Evolutionary conservation across 2,797 vertebrate species (phyloP).

Genomic region (Microctenopoma stevenorrisi): DNA sequence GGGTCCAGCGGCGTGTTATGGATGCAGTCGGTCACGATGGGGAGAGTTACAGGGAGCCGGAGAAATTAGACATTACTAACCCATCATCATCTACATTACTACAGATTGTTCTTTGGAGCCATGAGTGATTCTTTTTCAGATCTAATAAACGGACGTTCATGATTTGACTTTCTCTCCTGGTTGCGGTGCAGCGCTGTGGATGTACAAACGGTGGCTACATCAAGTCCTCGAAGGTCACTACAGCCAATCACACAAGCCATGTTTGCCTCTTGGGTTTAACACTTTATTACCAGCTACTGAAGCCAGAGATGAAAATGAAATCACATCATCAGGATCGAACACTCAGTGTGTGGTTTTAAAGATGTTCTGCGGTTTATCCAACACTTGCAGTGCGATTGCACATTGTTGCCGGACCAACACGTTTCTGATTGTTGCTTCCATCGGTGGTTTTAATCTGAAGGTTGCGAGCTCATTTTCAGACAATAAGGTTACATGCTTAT

Average conservation of each 20-base stretch:
- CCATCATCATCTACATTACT: conserved; percentile 43
- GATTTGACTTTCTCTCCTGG: background rate
- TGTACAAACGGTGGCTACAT: background rate
- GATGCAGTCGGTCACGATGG: conserved; percentile 23
- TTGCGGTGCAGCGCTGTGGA: background rate
- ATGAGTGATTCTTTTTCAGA: conserved; percentile 8
- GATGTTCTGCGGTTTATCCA: too few species aligned
- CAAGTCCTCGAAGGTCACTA: conserved; percentile 3
- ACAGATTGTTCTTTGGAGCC: conserved; percentile 13
- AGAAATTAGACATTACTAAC: conserved; percentile 34
- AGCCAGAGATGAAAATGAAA: background rate
- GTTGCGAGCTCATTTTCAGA: too few species aligned
- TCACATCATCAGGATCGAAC: background rate
- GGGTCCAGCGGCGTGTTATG: conserved; percentile 16
- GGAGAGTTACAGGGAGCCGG: background rate
- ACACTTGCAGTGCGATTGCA: too few species aligned
- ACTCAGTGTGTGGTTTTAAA: too few species aligned
- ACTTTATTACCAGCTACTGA: background rate
- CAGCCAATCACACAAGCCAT: background rate
- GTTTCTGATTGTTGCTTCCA: too few species aligned
- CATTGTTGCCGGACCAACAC: too few species aligned
- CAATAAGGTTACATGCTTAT: too few species aligned
- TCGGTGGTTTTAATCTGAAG: too few species aligned
- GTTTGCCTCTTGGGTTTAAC: too few species aligned
- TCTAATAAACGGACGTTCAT: conserved; percentile 26